Base-by-base conservation (phyloP, 1,140 invertebrate genomes). In the Drosophila ironensis region DNA sequence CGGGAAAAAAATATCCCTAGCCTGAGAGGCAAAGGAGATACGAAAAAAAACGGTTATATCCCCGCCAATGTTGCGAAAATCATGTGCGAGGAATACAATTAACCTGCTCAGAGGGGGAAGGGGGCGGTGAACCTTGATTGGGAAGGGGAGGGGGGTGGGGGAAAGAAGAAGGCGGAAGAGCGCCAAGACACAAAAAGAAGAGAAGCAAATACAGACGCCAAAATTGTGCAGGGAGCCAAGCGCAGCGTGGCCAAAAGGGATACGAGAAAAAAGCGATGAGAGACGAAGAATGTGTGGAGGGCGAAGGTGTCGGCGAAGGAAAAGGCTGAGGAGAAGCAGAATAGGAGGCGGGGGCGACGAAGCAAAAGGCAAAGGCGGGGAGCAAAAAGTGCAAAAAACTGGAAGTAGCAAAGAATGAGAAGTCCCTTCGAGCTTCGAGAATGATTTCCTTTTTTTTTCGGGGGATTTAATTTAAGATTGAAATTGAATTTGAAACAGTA, bases 181-280 rank as follows among this genome's bases (percentile, higher is more conserved):
- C 56, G 56, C 56, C 52, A 60, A 57, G 56, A 30, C 56, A 60
- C 27, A 60, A 60, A n/a, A n/a, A n/a, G n/a, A n/a, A n/a, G n/a
- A n/a, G n/a, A n/a, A n/a, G n/a, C n/a, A n/a, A 60, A 57, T 60
- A 60, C 52, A 60, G 56, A 60, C 56, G 56, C 56, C 56, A 60
- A 60, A 52, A 35, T 57, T 60, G 42, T 30, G 37, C 56, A 60
- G 56, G 56, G 52, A 57, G 57, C 52, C 56, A 60, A 60, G 56
- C 56, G 56, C 56, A 60, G 57, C 56, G 56, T 60, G 56, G 56
- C 56, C 53, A 60, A 56, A 60, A 60, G 56, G 56, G 56, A 60
- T 60, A 60, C 56, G 33, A 60, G 44, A 60, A 54, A 51, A 40
- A 53, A 54, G n/a, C n/a, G n/a, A n/a, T n/a, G n/a, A 56, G 35